Percentiles rank a stretch among this genome's conserved stretches.
Evolutionary conservation across 2,113 vertebrate genomes (phyloP).

Genomic region (Protobothrops mucrosquamatus): DNA sequence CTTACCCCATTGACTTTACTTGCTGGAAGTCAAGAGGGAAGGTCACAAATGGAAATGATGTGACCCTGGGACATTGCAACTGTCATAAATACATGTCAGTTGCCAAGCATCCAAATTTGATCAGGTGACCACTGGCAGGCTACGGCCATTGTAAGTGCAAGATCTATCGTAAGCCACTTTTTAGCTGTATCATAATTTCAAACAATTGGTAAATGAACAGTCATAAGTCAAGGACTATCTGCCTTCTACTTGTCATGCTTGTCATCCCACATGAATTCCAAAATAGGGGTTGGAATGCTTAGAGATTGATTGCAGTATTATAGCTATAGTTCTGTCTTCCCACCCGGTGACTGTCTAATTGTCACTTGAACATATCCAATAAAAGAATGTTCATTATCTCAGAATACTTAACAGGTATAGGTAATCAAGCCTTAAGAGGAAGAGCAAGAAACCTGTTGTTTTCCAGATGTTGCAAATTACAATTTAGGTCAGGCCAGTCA

Average conservation of each 20-base stretch:
- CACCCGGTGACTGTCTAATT: not conserved
- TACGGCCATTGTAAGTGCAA: no score
- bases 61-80: no score
- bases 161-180: no score
- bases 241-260: not conserved
- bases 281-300: not conserved
- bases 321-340: not conserved
- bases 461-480: not conserved
- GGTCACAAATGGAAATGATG: no score
- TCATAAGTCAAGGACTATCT: no score
- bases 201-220: no score
- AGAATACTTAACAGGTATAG: not conserved
- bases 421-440: not conserved
- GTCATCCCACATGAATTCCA: not conserved
- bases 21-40: no score
- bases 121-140: no score
- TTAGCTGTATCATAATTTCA: no score
- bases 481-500: not conserved
- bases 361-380: not conserved
- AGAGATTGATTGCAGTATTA: not conserved
- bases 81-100: no score
- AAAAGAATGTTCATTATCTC: not conserved
- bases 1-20: no score
- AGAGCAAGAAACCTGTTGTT: not conserved
- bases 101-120: no score